Evolutionary conservation across 2,797 vertebrate genomes (phyloP).

Genomic region (Synaphobranchus kaupii): DNA sequence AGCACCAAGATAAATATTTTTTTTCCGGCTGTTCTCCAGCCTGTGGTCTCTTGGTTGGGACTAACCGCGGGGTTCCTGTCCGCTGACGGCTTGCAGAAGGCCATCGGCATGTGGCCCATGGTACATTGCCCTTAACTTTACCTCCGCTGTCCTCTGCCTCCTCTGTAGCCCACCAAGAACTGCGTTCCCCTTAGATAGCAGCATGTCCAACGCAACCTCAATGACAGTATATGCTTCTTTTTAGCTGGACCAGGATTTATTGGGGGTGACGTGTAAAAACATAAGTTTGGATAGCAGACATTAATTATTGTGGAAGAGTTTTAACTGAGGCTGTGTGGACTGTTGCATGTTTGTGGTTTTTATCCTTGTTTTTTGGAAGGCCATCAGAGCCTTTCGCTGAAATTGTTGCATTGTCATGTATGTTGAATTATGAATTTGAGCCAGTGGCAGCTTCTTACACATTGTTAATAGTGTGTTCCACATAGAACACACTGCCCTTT

Average conservation of each 20-base stretch:
- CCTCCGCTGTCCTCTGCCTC: neutral
- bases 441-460: no score
- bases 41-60: neutral
- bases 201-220: neutral
- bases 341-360: neutral
- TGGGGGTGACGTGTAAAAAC: neutral
- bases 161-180: neutral
- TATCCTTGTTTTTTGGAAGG: neutral
- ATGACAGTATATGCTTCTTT: neutral
- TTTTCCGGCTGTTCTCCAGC: conserved; percentile 12
- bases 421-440: no score
- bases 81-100: neutral
- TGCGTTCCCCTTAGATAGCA: neutral
- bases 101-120: neutral
- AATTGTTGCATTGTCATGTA: no score
- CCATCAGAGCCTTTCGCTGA: neutral
- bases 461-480: no score
- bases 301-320: neutral
- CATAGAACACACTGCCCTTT: neutral
- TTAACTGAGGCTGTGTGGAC: neutral
- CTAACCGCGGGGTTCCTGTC: neutral
- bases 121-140: conserved; percentile 2
- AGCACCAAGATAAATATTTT: conserved; percentile 17
- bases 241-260: neutral
- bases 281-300: neutral